Conservation (phyloP, 2,888 invertebrate species). For the Lacanobia wlatinum region DNA sequence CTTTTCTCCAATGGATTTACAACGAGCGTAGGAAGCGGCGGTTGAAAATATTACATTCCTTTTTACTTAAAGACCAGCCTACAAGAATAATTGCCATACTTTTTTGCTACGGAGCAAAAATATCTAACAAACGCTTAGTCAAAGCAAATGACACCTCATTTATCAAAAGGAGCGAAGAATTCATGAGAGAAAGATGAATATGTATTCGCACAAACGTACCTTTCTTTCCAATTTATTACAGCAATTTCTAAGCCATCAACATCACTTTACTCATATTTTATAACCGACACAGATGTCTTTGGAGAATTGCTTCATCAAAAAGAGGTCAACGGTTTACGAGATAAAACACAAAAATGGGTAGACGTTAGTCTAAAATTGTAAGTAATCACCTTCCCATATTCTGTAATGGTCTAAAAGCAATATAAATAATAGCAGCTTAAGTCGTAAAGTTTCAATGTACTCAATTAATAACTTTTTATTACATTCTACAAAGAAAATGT, state of each 20-base stretch:
- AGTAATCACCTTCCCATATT: not conserved
- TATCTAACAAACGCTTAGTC: constrained; percentile 35
- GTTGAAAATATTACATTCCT: not conserved
- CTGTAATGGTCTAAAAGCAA: not conserved
- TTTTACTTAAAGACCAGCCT: too few relatives aligned
- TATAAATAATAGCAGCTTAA: constrained; percentile 25
- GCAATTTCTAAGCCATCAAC: constrained; percentile 12
- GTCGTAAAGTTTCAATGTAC: constrained; percentile 29
- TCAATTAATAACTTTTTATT: constrained; percentile 47
- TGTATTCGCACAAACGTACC: constrained; percentile 5
- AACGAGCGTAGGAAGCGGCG: not conserved
- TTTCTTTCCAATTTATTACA: constrained; percentile 15
- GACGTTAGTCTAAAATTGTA: not conserved
- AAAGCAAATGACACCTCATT: constrained; percentile 47
- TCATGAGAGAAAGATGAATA: constrained; percentile 36
- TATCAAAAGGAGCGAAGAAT: constrained; percentile 31
- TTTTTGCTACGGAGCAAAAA: constrained; percentile 12
- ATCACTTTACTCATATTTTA: constrained; percentile 14
- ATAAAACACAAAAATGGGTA: constrained; percentile 11
- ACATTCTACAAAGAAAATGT: constrained; percentile 24
- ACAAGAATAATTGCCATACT: constrained; percentile 19
- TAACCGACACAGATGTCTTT: not conserved
- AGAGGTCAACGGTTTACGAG: constrained; percentile 37
- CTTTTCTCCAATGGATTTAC: not conserved
- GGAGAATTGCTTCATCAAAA: constrained; percentile 29